phyloP scores from a whole-genome alignment of 2,797 vertebrate genomes.

The Gobionotothen gibberifrons region DNA sequence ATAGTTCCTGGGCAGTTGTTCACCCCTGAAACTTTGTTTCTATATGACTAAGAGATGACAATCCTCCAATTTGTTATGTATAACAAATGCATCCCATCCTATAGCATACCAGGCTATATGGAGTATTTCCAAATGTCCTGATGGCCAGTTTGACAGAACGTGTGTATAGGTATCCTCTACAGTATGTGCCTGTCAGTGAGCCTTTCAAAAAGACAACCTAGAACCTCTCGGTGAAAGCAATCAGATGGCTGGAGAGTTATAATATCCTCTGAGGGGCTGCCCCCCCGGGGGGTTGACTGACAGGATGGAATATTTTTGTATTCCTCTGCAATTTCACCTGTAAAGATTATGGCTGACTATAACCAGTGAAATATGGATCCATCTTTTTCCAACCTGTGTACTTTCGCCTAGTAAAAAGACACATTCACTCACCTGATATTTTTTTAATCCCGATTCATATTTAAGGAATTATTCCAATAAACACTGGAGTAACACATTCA shows the following conservation, averaged over 20 bases:
- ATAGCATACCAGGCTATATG: slow-evolving; percentile 25
- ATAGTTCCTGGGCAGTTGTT: background rate
- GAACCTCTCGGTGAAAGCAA: slow-evolving; percentile 64
- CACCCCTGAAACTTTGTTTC: slow-evolving; percentile 15
- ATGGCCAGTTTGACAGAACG: slow-evolving; percentile 55
- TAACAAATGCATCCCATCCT: slow-evolving; percentile 15
- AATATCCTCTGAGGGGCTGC: slow-evolving; percentile 68
- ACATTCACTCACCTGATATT: background rate
- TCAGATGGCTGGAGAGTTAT: slow-evolving; percentile 68
- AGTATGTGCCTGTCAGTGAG: slow-evolving; percentile 60
- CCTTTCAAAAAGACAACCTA: slow-evolving; percentile 49
- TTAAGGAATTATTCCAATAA: background rate
- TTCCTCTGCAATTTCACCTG: slow-evolving; percentile 43
- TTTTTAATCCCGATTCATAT: background rate
- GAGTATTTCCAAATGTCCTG: slow-evolving; percentile 50
- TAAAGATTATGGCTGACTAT: slow-evolving; percentile 36
- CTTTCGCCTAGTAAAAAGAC: slow-evolving; percentile 6
- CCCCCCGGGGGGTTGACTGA: slow-evolving; percentile 63
- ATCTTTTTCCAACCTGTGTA: slow-evolving; percentile 21
- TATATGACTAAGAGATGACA: slow-evolving; percentile 29
- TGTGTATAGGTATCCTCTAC: slow-evolving; percentile 50
- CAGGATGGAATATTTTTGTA: slow-evolving; percentile 42
- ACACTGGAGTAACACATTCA: background rate
- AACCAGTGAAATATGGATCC: slow-evolving; percentile 24
- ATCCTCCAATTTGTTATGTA: slow-evolving; percentile 34